phyloP scores from a whole-genome alignment of 2,888 invertebrate species.

The Thereva unica region DNA sequence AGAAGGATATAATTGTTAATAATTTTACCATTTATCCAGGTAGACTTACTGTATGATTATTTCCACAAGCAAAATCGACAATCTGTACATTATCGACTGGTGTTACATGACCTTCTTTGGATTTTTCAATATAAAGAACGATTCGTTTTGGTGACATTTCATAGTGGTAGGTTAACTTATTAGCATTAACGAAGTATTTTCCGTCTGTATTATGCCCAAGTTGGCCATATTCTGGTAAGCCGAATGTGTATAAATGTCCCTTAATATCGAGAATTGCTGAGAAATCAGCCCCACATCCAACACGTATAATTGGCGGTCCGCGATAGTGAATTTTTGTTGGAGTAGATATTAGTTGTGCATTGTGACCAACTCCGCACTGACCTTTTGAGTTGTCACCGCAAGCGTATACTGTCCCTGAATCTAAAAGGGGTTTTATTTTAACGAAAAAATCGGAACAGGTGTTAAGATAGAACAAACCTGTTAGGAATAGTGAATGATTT shows the following conservation, averaged over 20 bases:
- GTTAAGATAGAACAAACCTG: constrained; percentile 61
- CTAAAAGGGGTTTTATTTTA: constrained; percentile 47
- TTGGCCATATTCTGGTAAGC: constrained; percentile 91
- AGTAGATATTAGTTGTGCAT: constrained; percentile 60
- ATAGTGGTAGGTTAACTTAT: constrained; percentile 84
- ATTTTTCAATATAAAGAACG: constrained; percentile 84
- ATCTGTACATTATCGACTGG: constrained; percentile 86
- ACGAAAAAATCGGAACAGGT: not conserved
- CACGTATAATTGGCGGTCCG: constrained; percentile 85
- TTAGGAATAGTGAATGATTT: constrained; percentile 84
- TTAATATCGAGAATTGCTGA: constrained; percentile 88
- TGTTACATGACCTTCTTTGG: constrained; percentile 80
- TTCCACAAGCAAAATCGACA: constrained; percentile 87
- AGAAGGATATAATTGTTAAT: not conserved
- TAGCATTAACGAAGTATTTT: constrained; percentile 89
- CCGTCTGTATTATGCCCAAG: constrained; percentile 94
- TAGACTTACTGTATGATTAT: constrained; percentile 79
- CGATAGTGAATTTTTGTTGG: constrained; percentile 72
- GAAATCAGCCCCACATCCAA: constrained; percentile 91
- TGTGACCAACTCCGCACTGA: constrained; percentile 85
- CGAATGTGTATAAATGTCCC: constrained; percentile 88
- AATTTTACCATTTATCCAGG: constrained; percentile 5
- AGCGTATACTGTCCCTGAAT: constrained; percentile 83
- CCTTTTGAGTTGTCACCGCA: constrained; percentile 92
- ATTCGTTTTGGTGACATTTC: constrained; percentile 84